These are phyloP conservation scores for Eucidaris tribuloides DNA, from an alignment of 35 echinoderm and acorn worm species.

Conservation along the genomic window DNA sequence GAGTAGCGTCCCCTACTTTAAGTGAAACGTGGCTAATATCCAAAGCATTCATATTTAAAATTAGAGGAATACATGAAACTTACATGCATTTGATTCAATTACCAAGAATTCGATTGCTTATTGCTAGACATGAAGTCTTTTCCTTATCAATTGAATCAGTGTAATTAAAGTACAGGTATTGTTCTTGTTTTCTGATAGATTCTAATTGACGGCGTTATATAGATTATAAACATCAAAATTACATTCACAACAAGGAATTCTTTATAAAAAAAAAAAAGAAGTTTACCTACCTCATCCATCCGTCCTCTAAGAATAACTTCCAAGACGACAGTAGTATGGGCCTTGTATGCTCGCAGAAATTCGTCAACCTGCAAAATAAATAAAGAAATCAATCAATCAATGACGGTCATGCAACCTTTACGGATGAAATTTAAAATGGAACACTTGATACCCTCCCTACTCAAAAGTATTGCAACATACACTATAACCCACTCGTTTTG, in stretches of 20 bases:
- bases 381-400: no score
- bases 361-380: conserved; percentile 31
- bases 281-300: conserved; percentile 61
- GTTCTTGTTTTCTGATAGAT: neutral
- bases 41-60: no score
- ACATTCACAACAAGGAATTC: neutral
- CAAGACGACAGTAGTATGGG: conserved; percentile 48
- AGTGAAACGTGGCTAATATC: neutral
- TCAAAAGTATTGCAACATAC: no score
- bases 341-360: conserved; percentile 34
- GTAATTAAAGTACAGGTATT: neutral
- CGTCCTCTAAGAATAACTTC: conserved; percentile 53
- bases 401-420: no score
- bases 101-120: neutral
- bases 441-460: no score
- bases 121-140: neutral
- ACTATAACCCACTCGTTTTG: no score
- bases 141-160: neutral
- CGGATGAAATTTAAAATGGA: no score
- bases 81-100: neutral
- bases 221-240: neutral
- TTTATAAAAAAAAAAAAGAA: neutral
- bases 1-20: no score
- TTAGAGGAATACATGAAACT: no score
- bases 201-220: neutral